These are phyloP conservation scores for Phenganax subtilis DNA, from an alignment of 92 coral and sea anemone species.

Conservation along the genomic window DNA sequence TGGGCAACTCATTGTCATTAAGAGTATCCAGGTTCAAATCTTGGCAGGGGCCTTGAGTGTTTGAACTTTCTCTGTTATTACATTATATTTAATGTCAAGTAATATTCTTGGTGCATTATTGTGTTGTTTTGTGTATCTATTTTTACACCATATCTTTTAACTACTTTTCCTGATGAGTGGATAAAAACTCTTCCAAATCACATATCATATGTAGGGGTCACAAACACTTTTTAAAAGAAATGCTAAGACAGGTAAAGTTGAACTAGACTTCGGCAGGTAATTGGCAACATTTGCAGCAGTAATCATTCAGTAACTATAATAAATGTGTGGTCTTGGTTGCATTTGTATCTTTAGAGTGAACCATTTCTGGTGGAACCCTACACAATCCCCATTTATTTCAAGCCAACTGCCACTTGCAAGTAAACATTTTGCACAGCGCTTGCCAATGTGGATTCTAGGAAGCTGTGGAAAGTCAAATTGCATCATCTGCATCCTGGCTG, in stretches of 20 bases:
- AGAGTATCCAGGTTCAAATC: no score
- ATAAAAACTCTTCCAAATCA: conserved; percentile 35
- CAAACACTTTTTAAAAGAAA: conserved; percentile 43
- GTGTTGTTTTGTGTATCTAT: no score
- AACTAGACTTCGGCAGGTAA: conserved; percentile 44
- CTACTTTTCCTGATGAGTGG: conserved; percentile 48
- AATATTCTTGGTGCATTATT: no score
- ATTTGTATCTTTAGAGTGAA: conserved; percentile 15
- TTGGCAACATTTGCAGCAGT: no score
- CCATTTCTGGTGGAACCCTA: conserved; percentile 54
- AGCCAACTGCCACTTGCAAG: conserved; percentile 38
- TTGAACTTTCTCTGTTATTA: no score
- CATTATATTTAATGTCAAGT: no score
- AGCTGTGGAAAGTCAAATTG: conserved; percentile 51
- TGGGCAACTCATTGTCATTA: no score
- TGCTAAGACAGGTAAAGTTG: conserved; percentile 44
- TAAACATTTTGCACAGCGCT: conserved; percentile 44
- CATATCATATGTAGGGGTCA: conserved; percentile 50
- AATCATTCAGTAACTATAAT: no score
- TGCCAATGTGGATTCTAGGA: conserved; percentile 61
- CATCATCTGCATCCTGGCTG: conserved; percentile 28
- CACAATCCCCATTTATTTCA: conserved; percentile 37
- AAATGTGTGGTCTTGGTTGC: not conserved
- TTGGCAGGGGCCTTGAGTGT: no score
- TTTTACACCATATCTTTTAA: not conserved